These are phyloP conservation scores for Cantharis flavilabris DNA, from an alignment of 2,888 invertebrate species.

Conservation along the genomic window DNA sequence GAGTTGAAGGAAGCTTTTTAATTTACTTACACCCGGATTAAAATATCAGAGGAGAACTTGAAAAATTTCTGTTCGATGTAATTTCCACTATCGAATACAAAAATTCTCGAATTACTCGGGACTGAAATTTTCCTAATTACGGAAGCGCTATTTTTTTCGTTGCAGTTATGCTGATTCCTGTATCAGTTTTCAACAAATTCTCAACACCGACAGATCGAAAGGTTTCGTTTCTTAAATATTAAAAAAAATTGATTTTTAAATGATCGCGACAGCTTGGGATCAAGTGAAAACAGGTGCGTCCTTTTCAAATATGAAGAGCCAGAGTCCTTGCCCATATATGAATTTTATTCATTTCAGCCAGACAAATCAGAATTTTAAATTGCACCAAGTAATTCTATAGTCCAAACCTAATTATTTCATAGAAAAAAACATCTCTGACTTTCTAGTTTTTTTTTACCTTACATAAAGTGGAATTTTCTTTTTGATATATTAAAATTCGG, in stretches of 20 bases:
- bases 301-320: not conserved
- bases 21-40: not conserved
- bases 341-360: not conserved
- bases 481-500: too few relatives aligned
- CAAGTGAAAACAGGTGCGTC: not conserved
- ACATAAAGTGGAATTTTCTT: too few relatives aligned
- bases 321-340: not conserved
- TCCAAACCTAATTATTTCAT: too few relatives aligned
- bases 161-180: not conserved
- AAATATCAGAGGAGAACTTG: not conserved
- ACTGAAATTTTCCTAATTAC: not conserved
- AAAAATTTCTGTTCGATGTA: too few relatives aligned
- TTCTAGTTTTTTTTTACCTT: too few relatives aligned
- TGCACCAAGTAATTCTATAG: too few relatives aligned
- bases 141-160: not conserved
- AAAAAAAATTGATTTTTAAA: not conserved
- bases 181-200: not conserved
- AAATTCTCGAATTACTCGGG: not conserved
- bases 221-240: not conserved
- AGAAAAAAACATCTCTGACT: too few relatives aligned
- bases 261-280: not conserved
- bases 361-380: too few relatives aligned
- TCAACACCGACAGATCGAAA: not conserved
- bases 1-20: not conserved
- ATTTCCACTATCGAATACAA: not conserved